phyloP scores from a whole-genome alignment of 2,888 invertebrate genomes.

The Blera fallax region DNA sequence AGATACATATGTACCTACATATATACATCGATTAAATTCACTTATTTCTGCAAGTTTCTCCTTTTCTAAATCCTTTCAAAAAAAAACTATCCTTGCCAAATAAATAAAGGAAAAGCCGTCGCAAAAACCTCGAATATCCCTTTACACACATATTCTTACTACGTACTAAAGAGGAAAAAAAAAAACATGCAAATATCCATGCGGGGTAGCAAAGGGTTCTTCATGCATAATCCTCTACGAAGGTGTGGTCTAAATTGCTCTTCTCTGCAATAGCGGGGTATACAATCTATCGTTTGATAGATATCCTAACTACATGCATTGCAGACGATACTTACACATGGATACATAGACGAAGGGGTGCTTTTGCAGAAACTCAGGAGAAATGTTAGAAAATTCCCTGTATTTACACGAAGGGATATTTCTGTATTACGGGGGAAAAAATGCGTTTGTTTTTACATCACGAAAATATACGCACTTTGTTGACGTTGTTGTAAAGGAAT shows the following conservation, averaged over 20 bases:
- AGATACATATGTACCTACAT: background rate
- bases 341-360: slow-evolving; percentile 46
- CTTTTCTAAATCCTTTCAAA: background rate
- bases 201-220: slow-evolving; percentile 59
- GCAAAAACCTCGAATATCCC: slow-evolving; percentile 44
- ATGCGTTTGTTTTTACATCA: slow-evolving; percentile 1
- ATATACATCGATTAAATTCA: slow-evolving; percentile 56
- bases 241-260: slow-evolving; percentile 72
- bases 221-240: slow-evolving; percentile 69
- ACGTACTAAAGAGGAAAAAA: background rate
- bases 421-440: background rate
- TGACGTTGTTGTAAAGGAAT: background rate
- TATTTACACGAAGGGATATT: slow-evolving; percentile 57
- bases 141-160: slow-evolving; percentile 14
- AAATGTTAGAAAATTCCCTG: slow-evolving; percentile 41
- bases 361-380: slow-evolving; percentile 54
- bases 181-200: slow-evolving; percentile 36
- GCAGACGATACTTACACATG: slow-evolving; percentile 24
- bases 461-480: slow-evolving; percentile 17
- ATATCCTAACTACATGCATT: slow-evolving; percentile 68
- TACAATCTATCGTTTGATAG: slow-evolving; percentile 53
- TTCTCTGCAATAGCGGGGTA: slow-evolving; percentile 48
- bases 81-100: slow-evolving; percentile 24
- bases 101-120: slow-evolving; percentile 59
- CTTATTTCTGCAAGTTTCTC: slow-evolving; percentile 63